Conservation (phyloP, 2,113 vertebrate species). For the Megaleporinus macrocephalus region DNA sequence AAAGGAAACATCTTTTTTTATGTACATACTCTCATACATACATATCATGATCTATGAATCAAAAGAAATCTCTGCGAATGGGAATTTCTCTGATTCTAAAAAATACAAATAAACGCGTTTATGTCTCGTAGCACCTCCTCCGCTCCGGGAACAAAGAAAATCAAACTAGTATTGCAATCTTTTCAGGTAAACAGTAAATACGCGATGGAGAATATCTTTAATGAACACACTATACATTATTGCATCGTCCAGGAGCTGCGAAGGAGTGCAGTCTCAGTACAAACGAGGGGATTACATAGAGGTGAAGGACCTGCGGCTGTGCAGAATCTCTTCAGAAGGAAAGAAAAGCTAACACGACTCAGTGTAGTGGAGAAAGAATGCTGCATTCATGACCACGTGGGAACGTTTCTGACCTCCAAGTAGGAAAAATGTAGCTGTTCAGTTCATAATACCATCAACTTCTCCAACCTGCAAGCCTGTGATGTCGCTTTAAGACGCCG, state of each 20-base stretch:
- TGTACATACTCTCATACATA: constrained; percentile 83
- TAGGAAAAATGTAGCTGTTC: too few species aligned
- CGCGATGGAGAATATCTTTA: constrained; percentile 80
- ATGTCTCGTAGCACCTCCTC: constrained; percentile 70
- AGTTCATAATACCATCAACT: too few species aligned
- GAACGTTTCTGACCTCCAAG: too few species aligned
- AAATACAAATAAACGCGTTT: constrained; percentile 68
- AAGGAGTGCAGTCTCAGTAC: constrained; percentile 79
- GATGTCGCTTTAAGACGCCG: too few species aligned
- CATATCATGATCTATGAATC: constrained; percentile 75
- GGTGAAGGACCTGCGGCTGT: constrained; percentile 70
- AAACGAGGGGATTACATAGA: constrained; percentile 71
- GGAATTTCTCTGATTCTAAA: constrained; percentile 67
- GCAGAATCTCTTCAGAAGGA: constrained; percentile 69
- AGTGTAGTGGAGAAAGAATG: constrained; percentile 54
- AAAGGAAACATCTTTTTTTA: constrained; percentile 84
- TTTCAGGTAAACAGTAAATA: constrained; percentile 79
- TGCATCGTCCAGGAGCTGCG: constrained; percentile 87
- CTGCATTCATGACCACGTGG: background rate
- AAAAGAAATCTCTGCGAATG: constrained; percentile 68
- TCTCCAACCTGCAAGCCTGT: too few species aligned
- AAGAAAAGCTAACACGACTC: constrained; percentile 69
- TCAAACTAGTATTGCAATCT: constrained; percentile 75
- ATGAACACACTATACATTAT: constrained; percentile 90
- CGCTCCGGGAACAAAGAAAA: constrained; percentile 63